Evolutionary conservation across 2,797 vertebrate genomes (phyloP), one percentile per base, ranked within the genome.

Genomic region (Myotis myotis): DNA sequence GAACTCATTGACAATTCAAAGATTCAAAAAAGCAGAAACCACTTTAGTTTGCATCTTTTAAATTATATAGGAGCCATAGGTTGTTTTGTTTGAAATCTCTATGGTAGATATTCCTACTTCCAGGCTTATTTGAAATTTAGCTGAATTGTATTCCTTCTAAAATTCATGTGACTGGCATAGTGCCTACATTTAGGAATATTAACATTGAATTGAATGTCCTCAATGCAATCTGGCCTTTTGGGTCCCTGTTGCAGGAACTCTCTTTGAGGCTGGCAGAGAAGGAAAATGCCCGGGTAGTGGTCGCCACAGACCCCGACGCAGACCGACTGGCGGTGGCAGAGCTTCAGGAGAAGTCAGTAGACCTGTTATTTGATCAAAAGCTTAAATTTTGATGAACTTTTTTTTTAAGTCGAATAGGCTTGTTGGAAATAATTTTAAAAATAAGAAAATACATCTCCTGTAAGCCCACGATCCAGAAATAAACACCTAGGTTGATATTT

Each of bases 231-330:
- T 75, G 91, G 4, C 2, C 79, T 71, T 74, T 87, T 19, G 90
- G 75, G 8, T 96, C 79, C 47, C 93, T 91, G 1, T 96, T 96
- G 44, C 94, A 99, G 99, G 98, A 99, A 30, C 96, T 99, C 81
- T 99, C 99, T 22, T 97, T 99, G 87, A 98, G 98, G 53, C 98
- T 99, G 89, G 99, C 99, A 8, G 99, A 99, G 97, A 98, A 96
- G 86, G 99, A 99, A 97, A 96, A 97, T 0, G 99, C 99, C 30
- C 95, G 13, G 20, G 95, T 99, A 1, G 99, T 99, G 1, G 96
- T 99, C 97, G 99, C 99, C 0, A 99, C 99, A 0, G 99, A 99
- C 86, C 99, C 99, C 13, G 99, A 99, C 38, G 99, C 99, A 2
- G 99, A 99, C 79, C 98, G 99, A 3, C 95, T 99, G 79, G 99